Evolutionary conservation across 2,113 vertebrate genomes (phyloP), one percentile per base, ranked within the genome.

Genomic region (Brienomyrus brachyistius): DNA sequence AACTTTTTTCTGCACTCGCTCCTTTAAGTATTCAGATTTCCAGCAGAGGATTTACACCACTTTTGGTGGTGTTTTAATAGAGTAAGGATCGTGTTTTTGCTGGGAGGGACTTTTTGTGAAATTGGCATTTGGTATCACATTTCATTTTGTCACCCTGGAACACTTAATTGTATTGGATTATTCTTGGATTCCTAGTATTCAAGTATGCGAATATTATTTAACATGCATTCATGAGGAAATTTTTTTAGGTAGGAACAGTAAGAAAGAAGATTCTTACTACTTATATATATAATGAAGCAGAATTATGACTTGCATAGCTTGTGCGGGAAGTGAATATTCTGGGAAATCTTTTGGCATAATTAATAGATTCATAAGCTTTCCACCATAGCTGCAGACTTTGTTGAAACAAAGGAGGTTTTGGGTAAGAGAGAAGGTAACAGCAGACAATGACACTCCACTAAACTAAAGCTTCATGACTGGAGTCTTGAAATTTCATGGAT

Each of bases 261-360:
- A 27, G 3, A 70, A 70, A 70, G 62, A 66, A n/a, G 9, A 40
- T n/a, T n/a, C n/a, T n/a, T n/a, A n/a, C n/a, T n/a, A n/a, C n/a
- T n/a, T n/a, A n/a, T n/a, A n/a, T n/a, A n/a, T n/a, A n/a, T n/a
- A n/a, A n/a, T n/a, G 51, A 27, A 31, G 84, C 51, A 27, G 93
- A 92, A 91, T 48, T 89, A 93, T 92, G 92, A 91, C 88, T 92
- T 50, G 35, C 23, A 50, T 27, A 52, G 23, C 23, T 54, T 77
- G 70, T 77, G 13, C 0, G 86, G 92, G 77, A 85, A 35, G 50
- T 83, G 77, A 82, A 35, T 62, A 90, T 82, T 59, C 91, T 92
- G 90, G 91, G 88, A 87, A 92, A 92, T 88, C 74, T 7, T 43
- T 92, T 66, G 89, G 52, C 40, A 21, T n/a, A 59, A 89, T 45